Conservation (phyloP, 2,113 vertebrate species). For the Pristiophorus japonicus region DNA sequence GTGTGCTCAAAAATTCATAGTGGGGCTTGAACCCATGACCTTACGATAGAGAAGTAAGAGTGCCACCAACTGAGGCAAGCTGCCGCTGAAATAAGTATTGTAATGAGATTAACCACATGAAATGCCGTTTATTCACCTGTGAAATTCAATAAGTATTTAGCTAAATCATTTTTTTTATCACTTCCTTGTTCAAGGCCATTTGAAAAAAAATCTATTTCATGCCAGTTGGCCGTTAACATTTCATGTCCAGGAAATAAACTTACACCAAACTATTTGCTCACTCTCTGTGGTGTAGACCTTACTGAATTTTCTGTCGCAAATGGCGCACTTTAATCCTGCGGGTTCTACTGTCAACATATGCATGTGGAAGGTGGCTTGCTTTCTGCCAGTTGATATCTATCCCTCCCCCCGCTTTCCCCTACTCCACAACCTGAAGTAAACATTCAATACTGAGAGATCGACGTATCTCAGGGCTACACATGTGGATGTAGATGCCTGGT, state of each 20-base stretch:
- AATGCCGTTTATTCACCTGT: conserved; percentile 9
- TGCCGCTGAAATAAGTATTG: background rate
- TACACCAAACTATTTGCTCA: background rate
- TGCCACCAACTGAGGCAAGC: background rate
- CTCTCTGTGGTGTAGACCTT: background rate
- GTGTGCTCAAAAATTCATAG: background rate
- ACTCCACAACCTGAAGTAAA: background rate
- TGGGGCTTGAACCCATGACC: background rate
- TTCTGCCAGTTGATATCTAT: background rate
- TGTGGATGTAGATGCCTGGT: background rate
- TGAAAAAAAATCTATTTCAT: background rate
- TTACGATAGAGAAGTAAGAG: background rate
- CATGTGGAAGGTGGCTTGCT: background rate
- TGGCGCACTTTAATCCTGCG: background rate
- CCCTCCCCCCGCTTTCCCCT: background rate
- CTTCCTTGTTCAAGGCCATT: background rate
- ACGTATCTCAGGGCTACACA: background rate
- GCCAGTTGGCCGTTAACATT: background rate
- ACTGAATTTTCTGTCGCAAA: background rate
- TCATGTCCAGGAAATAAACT: background rate
- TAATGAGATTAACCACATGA: background rate
- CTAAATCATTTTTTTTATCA: conserved; percentile 32
- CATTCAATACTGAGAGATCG: background rate
- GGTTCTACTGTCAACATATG: background rate
- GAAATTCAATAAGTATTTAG: conserved; percentile 26